A percentile compares a stretch with the other conserved stretches of the same genome.
phyloP scores from a whole-genome alignment of 1,140 invertebrate genomes.

The Lerema accius region DNA sequence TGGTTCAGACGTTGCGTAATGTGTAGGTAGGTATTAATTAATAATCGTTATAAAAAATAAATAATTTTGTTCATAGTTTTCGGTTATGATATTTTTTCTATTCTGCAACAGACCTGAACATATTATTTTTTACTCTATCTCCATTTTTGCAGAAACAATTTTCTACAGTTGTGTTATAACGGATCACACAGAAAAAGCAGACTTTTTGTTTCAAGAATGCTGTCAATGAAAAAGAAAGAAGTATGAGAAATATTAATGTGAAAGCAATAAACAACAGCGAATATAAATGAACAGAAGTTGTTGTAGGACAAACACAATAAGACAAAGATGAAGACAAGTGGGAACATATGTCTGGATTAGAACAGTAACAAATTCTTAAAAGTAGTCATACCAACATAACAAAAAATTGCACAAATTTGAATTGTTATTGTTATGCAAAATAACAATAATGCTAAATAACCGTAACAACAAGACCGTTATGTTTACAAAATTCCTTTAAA shows the following conservation, averaged over 20 bases:
- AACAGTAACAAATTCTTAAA: conserved; percentile 43
- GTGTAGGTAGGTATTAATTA: no score
- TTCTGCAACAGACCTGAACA: no score
- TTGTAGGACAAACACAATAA: conserved; percentile 7
- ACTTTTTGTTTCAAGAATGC: conserved; percentile 13
- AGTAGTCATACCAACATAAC: conserved; percentile 26
- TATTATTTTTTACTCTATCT: no score
- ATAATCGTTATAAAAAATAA: no score
- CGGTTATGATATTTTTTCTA: no score
- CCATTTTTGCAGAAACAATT: not conserved
- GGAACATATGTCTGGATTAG: conserved; percentile 44
- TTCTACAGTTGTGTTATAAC: not conserved
- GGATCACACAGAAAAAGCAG: conserved; percentile 36
- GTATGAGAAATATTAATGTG: conserved; percentile 19
- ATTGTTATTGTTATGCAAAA: conserved; percentile 57
- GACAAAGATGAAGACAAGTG: conserved; percentile 33
- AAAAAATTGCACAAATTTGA: conserved; percentile 47
- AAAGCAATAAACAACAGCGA: conserved; percentile 29
- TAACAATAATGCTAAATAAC: conserved; percentile 66
- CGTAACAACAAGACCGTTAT: conserved; percentile 64
- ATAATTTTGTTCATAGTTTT: no score
- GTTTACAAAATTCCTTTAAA: conserved; percentile 72
- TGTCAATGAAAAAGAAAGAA: conserved; percentile 22
- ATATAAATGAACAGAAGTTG: conserved; percentile 28
- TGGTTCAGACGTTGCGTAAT: no score